These are phyloP conservation scores for Ornithoptera alexandrae DNA, from an alignment of 2,888 invertebrate species.

Conservation along the genomic window DNA sequence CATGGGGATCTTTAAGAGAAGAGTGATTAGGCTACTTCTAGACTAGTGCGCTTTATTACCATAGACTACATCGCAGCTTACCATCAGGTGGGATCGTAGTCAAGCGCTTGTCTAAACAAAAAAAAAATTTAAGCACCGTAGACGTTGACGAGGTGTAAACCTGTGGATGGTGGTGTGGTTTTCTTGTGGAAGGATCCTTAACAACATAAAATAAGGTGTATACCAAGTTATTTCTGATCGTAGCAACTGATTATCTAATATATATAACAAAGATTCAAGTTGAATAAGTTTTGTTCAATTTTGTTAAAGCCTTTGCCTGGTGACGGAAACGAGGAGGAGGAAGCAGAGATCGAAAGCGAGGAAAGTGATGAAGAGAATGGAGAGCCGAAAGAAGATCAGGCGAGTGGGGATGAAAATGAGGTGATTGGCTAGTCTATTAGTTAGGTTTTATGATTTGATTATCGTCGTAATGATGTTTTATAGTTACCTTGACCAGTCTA, in stretches of 20 bases:
- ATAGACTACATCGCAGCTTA: too few species aligned
- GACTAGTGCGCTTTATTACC: too few species aligned
- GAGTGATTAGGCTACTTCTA: too few species aligned
- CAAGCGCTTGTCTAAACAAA: too few species aligned
- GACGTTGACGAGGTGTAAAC: background rate
- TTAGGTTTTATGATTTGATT: background rate
- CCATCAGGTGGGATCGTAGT: too few species aligned
- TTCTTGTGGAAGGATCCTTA: background rate
- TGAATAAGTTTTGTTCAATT: conserved; percentile 11
- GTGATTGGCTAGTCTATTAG: conserved; percentile 43
- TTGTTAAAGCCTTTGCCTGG: conserved; percentile 33
- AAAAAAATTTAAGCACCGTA: background rate
- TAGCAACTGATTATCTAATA: background rate
- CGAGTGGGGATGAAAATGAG: conserved; percentile 43
- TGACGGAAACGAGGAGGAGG: conserved; percentile 39
- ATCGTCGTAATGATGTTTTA: background rate
- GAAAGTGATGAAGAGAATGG: conserved; percentile 51
- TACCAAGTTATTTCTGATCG: background rate
- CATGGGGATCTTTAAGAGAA: too few species aligned
- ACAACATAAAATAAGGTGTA: too few species aligned
- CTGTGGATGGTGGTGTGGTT: background rate
- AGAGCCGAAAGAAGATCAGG: conserved; percentile 35
- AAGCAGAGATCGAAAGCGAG: conserved; percentile 36
- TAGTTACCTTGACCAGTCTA: background rate
- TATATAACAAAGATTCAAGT: background rate